Conservation (phyloP, 30 jellyfish, hydroid and myxozoan genomes). For the Hydra vulgaris region DNA sequence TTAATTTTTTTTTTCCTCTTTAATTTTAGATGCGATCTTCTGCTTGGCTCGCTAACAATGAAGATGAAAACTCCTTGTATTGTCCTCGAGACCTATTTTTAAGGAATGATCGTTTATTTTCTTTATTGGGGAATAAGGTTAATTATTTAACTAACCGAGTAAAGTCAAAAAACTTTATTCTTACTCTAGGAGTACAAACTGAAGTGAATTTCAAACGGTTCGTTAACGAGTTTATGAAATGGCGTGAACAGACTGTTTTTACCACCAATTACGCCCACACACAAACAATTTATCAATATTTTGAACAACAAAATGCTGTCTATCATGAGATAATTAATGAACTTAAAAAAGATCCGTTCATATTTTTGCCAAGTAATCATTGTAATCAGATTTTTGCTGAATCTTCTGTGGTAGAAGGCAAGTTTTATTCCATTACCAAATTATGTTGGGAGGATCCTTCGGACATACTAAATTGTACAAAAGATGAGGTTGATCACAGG, state of each 20-base stretch:
- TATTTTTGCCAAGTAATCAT: constrained; percentile 18
- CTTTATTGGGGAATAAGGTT: not conserved
- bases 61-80: not conserved
- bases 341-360: constrained; percentile 33
- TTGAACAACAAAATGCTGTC: not conserved
- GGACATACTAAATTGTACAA: constrained; percentile 10
- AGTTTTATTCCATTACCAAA: constrained; percentile 34
- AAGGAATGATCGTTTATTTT: not conserved
- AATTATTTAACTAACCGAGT: not conserved
- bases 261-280: constrained; percentile 42
- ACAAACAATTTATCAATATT: constrained; percentile 27
- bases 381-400: not conserved
- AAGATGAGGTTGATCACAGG: constrained; percentile 15
- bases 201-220: not conserved
- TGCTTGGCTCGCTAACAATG: not conserved
- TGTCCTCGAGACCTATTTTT: not conserved
- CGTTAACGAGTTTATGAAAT: constrained; percentile 14
- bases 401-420: constrained; percentile 9
- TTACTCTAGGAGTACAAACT: constrained; percentile 14
- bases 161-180: constrained; percentile 1
- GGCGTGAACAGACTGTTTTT: constrained; percentile 42
- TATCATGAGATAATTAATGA: constrained; percentile 17
- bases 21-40: not conserved
- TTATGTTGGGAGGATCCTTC: constrained; percentile 59
- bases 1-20: not conserved